Evolutionary conservation across 2,888 invertebrate species (phyloP).

Genomic region (Meta bourneti): DNA sequence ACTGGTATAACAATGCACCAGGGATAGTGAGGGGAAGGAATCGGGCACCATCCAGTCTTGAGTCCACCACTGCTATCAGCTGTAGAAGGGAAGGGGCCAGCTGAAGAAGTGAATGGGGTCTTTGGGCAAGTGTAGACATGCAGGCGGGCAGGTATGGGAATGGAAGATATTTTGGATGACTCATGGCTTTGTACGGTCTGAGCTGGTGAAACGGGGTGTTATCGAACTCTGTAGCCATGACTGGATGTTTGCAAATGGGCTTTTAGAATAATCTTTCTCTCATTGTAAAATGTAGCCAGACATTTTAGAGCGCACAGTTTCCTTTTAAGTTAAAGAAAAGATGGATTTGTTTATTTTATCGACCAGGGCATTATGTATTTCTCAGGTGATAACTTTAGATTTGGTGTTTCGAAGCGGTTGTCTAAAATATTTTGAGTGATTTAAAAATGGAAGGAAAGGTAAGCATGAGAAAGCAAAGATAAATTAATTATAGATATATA

Average conservation of each 20-base stretch:
- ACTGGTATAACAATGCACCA: not conserved
- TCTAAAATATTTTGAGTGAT: too few species aligned
- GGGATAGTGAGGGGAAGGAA: not conserved
- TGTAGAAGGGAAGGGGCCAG: not conserved
- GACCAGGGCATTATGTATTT: not conserved
- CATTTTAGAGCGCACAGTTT: too few species aligned
- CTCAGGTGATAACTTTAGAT: too few species aligned
- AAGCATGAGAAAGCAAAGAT: too few species aligned
- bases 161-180: not conserved
- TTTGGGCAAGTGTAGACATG: conserved; percentile 34
- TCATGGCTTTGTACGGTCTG: not conserved
- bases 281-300: too few species aligned
- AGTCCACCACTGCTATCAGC: not conserved
- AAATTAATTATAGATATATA: too few species aligned
- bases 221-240: not conserved
- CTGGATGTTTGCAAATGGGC: not conserved
- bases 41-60: too few species aligned
- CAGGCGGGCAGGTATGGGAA: conserved; percentile 30
- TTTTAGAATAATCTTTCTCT: not conserved
- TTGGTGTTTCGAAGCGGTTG: too few species aligned
- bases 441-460: too few species aligned
- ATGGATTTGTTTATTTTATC: not conserved
- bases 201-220: not conserved
- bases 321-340: too few species aligned
- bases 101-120: not conserved